Base-by-base conservation (phyloP, 2,113 vertebrate genomes). In the Leucoraja erinaceus region DNA sequence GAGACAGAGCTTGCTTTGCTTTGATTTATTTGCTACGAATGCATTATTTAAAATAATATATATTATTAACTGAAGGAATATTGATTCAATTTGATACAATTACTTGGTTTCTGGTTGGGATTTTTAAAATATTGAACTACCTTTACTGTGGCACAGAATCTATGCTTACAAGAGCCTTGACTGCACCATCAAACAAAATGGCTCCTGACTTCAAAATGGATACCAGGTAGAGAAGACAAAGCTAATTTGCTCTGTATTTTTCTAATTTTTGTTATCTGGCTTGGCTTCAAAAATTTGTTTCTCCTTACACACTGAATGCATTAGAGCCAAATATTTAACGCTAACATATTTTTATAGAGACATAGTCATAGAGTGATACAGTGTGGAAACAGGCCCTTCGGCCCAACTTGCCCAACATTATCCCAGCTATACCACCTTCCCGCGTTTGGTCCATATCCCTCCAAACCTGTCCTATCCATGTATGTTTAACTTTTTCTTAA, bases 61-160 rank as follows among this genome's bases (percentile, higher is more conserved):
- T n/a, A 61, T 61, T 25, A 86, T 59, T 86, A 54, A n/a, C 25
- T 86, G 81, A 86, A 86, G 59, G 81, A 84, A 84, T n/a, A 28
- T 47, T 47, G 25, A 61, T n/a, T n/a, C 5, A 59, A 86, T 56
- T 56, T 47, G 18, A 18, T 61, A 61, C 9, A 61, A 59, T 86
- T 59, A n/a, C 81, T 61, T 28, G 47, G 54, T 56, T 56, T 25
- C 4, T 1, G 54, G 25, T 83, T 59, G 4, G 59, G 10, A 86
- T 61, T 28, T 12, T 1, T n/a, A 59, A 25, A 59, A 86, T 86
- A 59, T 86, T 86, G 22, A 86, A 86, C 56, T n/a, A 12, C 1
- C n/a, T 59, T 11, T 25, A 14, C 4, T n/a, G 25, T 61, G 56
- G 4, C 4, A 61, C 81, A 86, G 6, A 61, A n/a, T 25, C 14